Base-by-base conservation (phyloP, 1,140 invertebrate species). In the Sitophilus oryzae region DNA sequence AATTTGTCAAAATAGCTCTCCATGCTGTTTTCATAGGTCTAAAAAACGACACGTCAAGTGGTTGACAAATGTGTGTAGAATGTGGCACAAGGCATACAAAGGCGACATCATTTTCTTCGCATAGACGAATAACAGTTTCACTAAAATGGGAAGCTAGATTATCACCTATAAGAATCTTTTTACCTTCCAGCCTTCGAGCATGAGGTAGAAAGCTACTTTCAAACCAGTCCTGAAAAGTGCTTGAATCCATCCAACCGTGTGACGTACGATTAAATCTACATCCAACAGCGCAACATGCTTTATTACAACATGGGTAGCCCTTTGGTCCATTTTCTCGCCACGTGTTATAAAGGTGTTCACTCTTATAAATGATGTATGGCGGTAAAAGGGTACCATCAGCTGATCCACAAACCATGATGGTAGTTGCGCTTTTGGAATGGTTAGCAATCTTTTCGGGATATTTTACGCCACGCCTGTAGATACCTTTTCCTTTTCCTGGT, bases 381-480 rank as follows among this genome's bases (percentile, higher is more conserved):
- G 25, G 25, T 34, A 34, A 34, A 34, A 34, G 25, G 25, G 25
- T 34, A 34, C 25, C 64, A 20, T 47, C 43, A 21, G 65, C 71
- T 23, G 60, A 46, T n/a, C 51, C 69, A 43, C 60, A 58, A 42
- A 71, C 49, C 66, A 72, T 72, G 6, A 73, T 18, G 15, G 68
- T 65, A n/a, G 55, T 64, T n/a, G 25, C n/a, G n/a, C n/a, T n/a
- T n/a, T n/a, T n/a, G n/a, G n/a, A n/a, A n/a, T n/a, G n/a, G n/a
- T n/a, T n/a, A 34, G 25, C 25, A n/a, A n/a, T n/a, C n/a, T n/a
- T n/a, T n/a, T 73, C 69, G 9, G 68, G 64, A 60, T 73, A 63
- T 19, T 22, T 45, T 45, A 40, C 14, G 14, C 37, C 37, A 40
- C 37, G 37, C 37, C 37, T 40, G 37, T 40, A 40, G 37, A 10